Percentiles rank a stretch among this genome's conserved stretches.
These are phyloP conservation scores for Corvus moneduloides DNA, from an alignment of 2,113 vertebrate species.

Conservation along the genomic window DNA sequence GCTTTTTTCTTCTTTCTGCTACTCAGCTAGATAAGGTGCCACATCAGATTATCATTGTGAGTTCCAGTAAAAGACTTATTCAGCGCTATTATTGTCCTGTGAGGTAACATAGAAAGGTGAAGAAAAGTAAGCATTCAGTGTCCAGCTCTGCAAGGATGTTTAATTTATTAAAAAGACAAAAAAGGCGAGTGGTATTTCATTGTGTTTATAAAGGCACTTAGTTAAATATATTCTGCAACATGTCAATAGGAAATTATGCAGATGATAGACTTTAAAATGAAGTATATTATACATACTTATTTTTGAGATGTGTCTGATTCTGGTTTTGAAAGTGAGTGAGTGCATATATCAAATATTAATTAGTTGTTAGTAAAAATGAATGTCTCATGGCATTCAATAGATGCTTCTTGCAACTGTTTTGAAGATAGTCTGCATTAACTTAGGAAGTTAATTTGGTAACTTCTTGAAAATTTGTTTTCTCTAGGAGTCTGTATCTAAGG, in stretches of 20 bases:
- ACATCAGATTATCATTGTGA: neutral
- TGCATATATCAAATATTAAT: neutral
- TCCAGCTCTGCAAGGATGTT: neutral
- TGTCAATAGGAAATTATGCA: neutral
- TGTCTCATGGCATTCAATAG: neutral
- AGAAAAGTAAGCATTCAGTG: neutral
- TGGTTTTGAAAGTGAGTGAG: neutral
- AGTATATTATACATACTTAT: neutral
- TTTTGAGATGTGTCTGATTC: neutral
- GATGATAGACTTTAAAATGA: neutral
- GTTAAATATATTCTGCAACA: neutral
- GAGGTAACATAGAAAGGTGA: neutral
- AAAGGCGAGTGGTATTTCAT: accelerated
- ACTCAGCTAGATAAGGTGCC: neutral
- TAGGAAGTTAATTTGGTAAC: neutral
- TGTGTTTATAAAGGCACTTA: neutral
- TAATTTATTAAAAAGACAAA: neutral
- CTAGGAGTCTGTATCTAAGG: neutral
- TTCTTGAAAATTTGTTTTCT: neutral
- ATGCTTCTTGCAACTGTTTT: neutral
- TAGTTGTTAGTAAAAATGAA: neutral
- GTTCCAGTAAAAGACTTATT: neutral
- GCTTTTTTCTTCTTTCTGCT: neutral
- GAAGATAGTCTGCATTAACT: neutral
- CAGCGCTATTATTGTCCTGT: neutral